Conservation (phyloP, 2,113 vertebrate species). For the Ibidorhyncha struthersii region DNA sequence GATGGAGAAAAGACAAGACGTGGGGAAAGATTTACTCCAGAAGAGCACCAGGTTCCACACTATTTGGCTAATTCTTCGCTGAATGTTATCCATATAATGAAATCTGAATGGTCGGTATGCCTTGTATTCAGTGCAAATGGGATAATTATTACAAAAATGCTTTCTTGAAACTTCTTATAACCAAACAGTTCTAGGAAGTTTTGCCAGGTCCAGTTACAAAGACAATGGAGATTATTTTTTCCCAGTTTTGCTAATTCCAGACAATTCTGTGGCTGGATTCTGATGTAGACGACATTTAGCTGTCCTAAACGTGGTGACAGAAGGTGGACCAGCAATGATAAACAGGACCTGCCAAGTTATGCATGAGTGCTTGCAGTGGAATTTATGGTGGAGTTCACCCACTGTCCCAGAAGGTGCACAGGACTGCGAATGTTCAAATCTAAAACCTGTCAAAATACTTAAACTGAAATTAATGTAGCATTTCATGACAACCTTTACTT, state of each 20-base stretch:
- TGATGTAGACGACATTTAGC: constrained; percentile 24
- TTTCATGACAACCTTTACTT: neutral
- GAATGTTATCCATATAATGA: constrained; percentile 29
- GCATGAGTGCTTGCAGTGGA: neutral
- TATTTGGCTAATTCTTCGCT: neutral
- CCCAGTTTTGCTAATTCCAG: constrained; percentile 50
- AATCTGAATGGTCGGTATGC: constrained; percentile 43
- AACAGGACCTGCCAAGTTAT: neutral
- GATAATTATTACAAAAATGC: constrained; percentile 47
- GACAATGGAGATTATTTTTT: constrained; percentile 12
- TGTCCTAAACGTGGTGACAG: constrained; percentile 8
- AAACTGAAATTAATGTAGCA: neutral
- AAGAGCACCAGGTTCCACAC: neutral
- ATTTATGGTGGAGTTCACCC: neutral
- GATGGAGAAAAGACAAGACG: neutral
- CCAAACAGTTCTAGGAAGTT: constrained; percentile 37
- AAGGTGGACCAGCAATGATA: constrained; percentile 21
- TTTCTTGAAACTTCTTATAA: constrained; percentile 59
- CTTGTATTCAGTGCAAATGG: constrained; percentile 55
- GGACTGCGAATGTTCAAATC: neutral
- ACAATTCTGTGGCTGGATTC: constrained; percentile 51
- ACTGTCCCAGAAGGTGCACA: neutral
- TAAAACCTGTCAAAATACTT: neutral
- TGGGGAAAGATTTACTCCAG: neutral
- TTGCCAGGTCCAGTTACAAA: constrained; percentile 54